These are phyloP conservation scores for Phylloscopus trochilus DNA, from an alignment of 2,113 vertebrate genomes.

Conservation along the genomic window DNA sequence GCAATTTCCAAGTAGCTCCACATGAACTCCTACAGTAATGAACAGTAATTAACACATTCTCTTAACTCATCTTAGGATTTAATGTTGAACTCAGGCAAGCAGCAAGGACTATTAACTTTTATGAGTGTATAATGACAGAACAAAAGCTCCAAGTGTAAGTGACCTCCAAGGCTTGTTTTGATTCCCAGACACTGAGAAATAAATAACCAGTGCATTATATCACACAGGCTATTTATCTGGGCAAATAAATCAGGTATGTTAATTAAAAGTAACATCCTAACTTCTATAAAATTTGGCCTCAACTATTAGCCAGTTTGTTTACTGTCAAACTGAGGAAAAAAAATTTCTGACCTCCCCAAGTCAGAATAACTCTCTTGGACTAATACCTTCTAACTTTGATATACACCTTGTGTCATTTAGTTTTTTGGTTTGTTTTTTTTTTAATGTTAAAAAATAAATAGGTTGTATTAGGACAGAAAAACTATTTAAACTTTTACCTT, in stretches of 20 bases:
- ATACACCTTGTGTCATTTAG: accelerated
- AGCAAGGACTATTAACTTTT: conserved; percentile 69
- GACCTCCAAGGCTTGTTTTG: conserved; percentile 67
- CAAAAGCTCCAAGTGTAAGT: conserved; percentile 50
- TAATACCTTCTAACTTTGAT: not conserved
- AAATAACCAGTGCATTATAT: conserved; percentile 30
- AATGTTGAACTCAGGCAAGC: conserved; percentile 43
- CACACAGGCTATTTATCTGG: not conserved
- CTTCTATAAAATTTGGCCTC: not conserved
- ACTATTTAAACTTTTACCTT: not conserved
- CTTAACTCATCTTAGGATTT: conserved; percentile 58
- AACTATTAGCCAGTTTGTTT: not conserved
- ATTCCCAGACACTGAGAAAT: conserved; percentile 41
- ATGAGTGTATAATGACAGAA: conserved; percentile 65
- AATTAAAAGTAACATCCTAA: not conserved
- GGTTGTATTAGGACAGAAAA: not conserved
- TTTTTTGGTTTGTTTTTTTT: not conserved
- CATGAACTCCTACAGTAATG: conserved; percentile 39
- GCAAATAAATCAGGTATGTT: conserved; percentile 14
- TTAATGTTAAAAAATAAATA: not conserved
- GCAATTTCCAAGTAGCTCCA: conserved; percentile 20
- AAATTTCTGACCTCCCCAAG: not conserved
- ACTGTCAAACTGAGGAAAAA: not conserved
- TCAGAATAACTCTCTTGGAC: not conserved
- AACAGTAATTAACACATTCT: conserved; percentile 66